phyloP scores from a whole-genome alignment of 2,888 invertebrate genomes.

The Stomorhina lunata region DNA sequence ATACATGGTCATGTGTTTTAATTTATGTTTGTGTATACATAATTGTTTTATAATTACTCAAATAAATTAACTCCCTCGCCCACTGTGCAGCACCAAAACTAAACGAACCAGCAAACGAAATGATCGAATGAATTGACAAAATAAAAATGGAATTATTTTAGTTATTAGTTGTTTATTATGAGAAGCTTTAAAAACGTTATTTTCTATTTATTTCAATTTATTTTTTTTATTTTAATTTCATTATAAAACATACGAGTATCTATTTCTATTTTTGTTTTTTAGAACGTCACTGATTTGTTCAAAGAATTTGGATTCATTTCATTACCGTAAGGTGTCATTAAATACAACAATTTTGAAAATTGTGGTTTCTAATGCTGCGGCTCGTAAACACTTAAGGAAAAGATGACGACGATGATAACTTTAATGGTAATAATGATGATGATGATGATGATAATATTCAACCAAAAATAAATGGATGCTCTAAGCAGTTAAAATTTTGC shows the following conservation, averaged over 20 bases:
- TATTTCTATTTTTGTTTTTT: conserved; percentile 27
- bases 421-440: background rate
- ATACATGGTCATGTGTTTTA: too few species aligned
- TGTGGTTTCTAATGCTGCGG: background rate
- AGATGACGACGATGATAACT: conserved; percentile 2
- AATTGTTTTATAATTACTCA: background rate
- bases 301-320: conserved; percentile 28
- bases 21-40: background rate
- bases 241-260: conserved; percentile 2
- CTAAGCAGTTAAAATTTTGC: conserved; percentile 1
- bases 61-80: background rate
- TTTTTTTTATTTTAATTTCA: conserved; percentile 16
- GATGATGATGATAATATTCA: conserved; percentile 9
- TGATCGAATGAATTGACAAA: conserved; percentile 50
- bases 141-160: background rate
- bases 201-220: background rate
- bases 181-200: conserved; percentile 15
- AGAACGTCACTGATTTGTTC: conserved; percentile 49
- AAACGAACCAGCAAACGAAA: conserved; percentile 48
- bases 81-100: conserved; percentile 51
- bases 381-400: background rate
- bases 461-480: too few species aligned
- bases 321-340: conserved; percentile 45
- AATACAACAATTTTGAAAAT: background rate
- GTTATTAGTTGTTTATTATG: conserved; percentile 14